Evolutionary conservation across 2,797 vertebrate genomes (phyloP).

Genomic region (Rhabdomys pumilio): DNA sequence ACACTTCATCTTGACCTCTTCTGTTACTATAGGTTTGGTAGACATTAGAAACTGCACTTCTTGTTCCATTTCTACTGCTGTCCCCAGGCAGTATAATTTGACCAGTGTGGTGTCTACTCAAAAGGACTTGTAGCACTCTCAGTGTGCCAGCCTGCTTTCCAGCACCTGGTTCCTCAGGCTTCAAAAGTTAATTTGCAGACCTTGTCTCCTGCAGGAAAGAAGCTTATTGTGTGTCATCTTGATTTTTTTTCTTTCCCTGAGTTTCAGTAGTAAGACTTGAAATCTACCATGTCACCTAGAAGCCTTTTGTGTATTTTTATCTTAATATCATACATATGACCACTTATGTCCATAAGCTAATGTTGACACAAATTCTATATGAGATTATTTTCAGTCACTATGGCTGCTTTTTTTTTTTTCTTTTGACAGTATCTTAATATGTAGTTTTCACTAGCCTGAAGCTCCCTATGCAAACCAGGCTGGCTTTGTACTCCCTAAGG

Average conservation of each 20-base stretch:
- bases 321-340: not conserved
- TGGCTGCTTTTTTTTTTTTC: not conserved
- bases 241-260: not conserved
- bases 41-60: not conserved
- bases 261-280: not conserved
- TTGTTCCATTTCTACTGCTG: not conserved
- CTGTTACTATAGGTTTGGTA: not conserved
- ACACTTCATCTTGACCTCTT: not conserved
- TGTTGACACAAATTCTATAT: not conserved
- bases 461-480: not conserved
- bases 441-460: not conserved
- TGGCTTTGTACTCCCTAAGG: not conserved
- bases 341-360: conserved; percentile 7
- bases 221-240: not conserved
- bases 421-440: not conserved
- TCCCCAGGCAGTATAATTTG: not conserved
- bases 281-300: not conserved
- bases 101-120: not conserved
- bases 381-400: not conserved
- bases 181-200: not conserved
- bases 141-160: not conserved
- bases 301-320: conserved; percentile 49
- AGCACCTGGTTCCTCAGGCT: not conserved
- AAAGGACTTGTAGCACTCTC: not conserved
- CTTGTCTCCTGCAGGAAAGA: not conserved